Percentiles rank a stretch among this genome's conserved stretches.
Evolutionary conservation across 35 echinoderm and acorn worm genomes (phyloP).

Genomic region (Anneissia japonica): DNA sequence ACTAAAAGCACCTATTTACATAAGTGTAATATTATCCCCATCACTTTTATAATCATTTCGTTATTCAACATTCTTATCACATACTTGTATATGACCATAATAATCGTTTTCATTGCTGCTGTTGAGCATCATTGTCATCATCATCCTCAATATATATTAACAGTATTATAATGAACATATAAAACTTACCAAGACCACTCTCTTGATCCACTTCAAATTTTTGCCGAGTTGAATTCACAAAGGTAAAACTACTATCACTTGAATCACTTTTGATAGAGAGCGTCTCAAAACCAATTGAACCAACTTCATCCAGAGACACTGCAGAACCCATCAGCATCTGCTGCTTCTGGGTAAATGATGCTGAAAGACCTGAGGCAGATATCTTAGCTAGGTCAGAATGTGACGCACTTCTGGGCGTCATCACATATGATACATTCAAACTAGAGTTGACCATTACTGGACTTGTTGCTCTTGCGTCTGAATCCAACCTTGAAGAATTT

Average conservation of each 20-base stretch:
- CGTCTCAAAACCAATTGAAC: slow-evolving; percentile 52
- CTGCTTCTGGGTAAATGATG: slow-evolving; percentile 12
- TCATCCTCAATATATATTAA: too few species aligned
- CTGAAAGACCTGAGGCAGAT: neutral
- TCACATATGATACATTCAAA: neutral
- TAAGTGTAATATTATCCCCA: too few species aligned
- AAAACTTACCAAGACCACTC: slow-evolving; percentile 77
- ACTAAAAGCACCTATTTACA: too few species aligned
- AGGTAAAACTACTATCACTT: slow-evolving; percentile 65
- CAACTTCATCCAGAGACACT: slow-evolving; percentile 54
- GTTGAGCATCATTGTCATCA: too few species aligned
- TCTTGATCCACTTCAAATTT: slow-evolving; percentile 56
- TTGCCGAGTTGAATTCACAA: slow-evolving; percentile 18
- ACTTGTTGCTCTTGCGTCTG: neutral
- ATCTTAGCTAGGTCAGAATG: neutral
- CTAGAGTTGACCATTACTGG: neutral
- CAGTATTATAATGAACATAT: too few species aligned
- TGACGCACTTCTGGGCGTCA: neutral
- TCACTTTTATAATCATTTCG: too few species aligned
- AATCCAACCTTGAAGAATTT: neutral
- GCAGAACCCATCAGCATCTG: slow-evolving; percentile 43
- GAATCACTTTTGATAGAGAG: slow-evolving; percentile 85
- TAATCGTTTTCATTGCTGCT: too few species aligned
- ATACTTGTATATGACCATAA: too few species aligned
- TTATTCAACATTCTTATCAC: too few species aligned